A percentile compares a stretch with the other conserved stretches of the same genome.
These are phyloP conservation scores for Melanocharis versteri DNA, from an alignment of 2,113 vertebrate species.

Conservation along the genomic window DNA sequence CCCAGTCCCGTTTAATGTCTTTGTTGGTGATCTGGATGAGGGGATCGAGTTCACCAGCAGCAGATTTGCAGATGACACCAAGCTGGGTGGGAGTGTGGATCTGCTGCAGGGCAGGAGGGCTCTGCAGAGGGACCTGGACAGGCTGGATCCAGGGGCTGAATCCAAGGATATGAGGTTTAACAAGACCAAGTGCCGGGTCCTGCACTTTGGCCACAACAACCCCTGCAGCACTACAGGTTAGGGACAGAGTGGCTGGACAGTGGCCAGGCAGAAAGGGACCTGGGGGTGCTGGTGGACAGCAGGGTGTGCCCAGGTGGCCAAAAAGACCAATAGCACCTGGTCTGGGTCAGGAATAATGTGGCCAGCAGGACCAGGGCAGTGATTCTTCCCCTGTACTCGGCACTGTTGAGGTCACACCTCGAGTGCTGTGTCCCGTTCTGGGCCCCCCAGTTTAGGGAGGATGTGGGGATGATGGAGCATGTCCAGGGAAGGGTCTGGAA, in stretches of 20 bases:
- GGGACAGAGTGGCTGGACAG: neutral
- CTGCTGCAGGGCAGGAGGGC: neutral
- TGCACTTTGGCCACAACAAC: neutral
- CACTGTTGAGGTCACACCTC: neutral
- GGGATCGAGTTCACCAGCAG: rapidly evolving
- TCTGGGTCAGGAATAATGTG: neutral
- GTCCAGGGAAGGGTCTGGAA: neutral
- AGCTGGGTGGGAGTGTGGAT: neutral
- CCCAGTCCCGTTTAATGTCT: neutral
- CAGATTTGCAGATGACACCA: neutral
- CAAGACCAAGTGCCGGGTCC: rapidly evolving
- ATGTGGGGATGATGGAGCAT: rapidly evolving
- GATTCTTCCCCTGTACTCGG: rapidly evolving
- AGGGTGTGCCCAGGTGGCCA: neutral
- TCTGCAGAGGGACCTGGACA: neutral
- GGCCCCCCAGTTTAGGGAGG: neutral
- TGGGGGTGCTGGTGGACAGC: neutral
- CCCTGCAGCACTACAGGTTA: rapidly evolving
- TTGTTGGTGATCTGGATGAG: neutral
- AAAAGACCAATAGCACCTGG: neutral
- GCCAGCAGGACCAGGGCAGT: neutral
- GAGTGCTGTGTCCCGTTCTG: neutral
- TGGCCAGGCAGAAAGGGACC: neutral
- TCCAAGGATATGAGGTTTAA: neutral
- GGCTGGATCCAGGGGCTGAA: neutral